Evolutionary conservation across 2,113 vertebrate genomes (phyloP).

Genomic region (Calidris pygmaea): DNA sequence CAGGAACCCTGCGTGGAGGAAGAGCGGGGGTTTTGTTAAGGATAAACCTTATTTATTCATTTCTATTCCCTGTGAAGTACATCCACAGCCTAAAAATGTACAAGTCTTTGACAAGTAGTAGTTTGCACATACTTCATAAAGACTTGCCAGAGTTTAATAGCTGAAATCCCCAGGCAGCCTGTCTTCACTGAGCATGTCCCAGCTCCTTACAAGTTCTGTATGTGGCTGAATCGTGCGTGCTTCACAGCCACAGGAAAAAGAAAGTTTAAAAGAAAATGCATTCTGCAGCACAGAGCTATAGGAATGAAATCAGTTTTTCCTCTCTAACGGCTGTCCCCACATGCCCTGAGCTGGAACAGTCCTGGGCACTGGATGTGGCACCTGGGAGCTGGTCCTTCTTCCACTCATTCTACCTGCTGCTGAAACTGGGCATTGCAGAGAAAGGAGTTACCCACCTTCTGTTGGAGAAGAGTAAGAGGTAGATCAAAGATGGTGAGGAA

Average conservation of each 20-base stretch:
- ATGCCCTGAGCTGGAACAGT: background rate
- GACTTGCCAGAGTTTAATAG: background rate
- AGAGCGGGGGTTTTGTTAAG: background rate
- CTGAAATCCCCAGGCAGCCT: slow-evolving; percentile 3
- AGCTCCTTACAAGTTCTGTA: background rate
- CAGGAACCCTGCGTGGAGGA: background rate
- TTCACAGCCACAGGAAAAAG: background rate
- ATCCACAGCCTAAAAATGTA: background rate
- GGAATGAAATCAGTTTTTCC: background rate
- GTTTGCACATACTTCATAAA: background rate
- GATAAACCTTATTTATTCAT: background rate
- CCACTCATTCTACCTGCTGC: background rate
- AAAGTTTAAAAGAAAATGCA: background rate
- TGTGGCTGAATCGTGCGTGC: background rate
- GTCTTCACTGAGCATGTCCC: background rate
- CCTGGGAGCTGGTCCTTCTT: background rate
- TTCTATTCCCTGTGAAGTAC: slow-evolving; percentile 3
- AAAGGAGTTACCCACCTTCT: background rate
- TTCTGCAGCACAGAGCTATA: background rate
- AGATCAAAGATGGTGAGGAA: background rate
- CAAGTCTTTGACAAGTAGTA: background rate
- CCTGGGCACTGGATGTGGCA: background rate
- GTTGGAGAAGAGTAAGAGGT: background rate
- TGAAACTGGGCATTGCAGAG: background rate
- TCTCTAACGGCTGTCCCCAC: background rate